Evolutionary conservation across 2,888 invertebrate species (phyloP).

Genomic region (Onthophagus sagittarius): DNA sequence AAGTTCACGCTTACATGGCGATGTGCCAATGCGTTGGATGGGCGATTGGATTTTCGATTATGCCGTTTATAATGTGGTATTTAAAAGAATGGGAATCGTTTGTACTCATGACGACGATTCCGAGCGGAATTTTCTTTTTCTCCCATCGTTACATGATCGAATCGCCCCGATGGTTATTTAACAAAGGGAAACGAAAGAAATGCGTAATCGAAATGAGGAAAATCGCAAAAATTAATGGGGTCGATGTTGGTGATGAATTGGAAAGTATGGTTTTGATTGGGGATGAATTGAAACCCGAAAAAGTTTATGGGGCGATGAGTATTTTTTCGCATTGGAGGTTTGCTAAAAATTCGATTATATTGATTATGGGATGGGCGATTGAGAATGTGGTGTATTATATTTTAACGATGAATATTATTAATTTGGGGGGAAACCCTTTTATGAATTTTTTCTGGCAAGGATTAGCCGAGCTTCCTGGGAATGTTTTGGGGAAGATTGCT

Average conservation of each 20-base stretch:
- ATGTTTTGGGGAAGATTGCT: conserved; percentile 54
- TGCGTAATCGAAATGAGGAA: conserved; percentile 52
- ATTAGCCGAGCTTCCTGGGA: conserved; percentile 61
- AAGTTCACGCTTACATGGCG: conserved; percentile 51
- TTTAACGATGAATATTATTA: conserved; percentile 53
- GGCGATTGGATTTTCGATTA: conserved; percentile 51
- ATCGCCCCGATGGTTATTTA: conserved; percentile 63
- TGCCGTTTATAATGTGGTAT: conserved; percentile 54
- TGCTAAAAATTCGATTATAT: conserved; percentile 54
- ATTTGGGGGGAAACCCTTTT: conserved; percentile 61
- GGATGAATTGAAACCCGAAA: conserved; percentile 38
- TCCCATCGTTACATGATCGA: conserved; percentile 51
- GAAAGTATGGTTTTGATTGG: conserved; percentile 32
- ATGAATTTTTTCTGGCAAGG: conserved; percentile 62
- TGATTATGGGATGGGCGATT: conserved; percentile 55
- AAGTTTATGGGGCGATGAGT: conserved; percentile 53
- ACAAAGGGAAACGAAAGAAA: conserved; percentile 50
- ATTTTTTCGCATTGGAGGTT: conserved; percentile 57
- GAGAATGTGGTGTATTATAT: conserved; percentile 53
- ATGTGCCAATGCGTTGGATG: conserved; percentile 53
- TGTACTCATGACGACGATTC: conserved; percentile 51
- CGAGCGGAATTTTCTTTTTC: conserved; percentile 47
- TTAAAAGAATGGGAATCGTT: conserved; percentile 51
- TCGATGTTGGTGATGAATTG: conserved; percentile 45
- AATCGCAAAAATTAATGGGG: conserved; percentile 56